A percentile compares a stretch with the other conserved stretches of the same genome.
Evolutionary conservation across 2,888 invertebrate species (phyloP).

Genomic region (Nesidiocoris tenuis): DNA sequence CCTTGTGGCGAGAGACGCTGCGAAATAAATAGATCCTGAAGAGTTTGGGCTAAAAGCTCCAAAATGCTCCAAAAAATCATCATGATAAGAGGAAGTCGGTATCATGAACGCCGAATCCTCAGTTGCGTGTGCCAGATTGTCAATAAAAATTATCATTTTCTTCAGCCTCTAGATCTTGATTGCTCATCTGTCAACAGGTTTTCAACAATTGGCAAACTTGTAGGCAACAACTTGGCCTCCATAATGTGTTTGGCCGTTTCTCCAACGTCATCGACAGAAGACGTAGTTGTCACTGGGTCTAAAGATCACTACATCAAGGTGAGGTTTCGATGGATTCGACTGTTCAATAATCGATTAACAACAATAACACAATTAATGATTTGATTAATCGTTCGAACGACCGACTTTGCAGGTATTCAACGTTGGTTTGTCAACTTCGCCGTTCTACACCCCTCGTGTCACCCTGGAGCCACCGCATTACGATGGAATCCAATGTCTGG

Average conservation of each 20-base stretch:
- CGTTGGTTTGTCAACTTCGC: conserved; percentile 6
- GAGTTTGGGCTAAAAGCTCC: too few species aligned
- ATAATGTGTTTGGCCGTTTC: conserved; percentile 77
- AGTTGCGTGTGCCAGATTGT: too few species aligned
- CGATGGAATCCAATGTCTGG: conserved; percentile 81
- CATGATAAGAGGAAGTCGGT: too few species aligned
- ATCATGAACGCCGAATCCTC: too few species aligned
- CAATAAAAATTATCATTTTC: too few species aligned
- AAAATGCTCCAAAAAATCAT: too few species aligned
- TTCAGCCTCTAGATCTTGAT: too few species aligned
- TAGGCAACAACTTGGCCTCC: conserved; percentile 77
- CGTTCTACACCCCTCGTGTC: conserved; percentile 57
- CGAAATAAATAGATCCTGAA: too few species aligned
- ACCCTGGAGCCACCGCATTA: conserved; percentile 83
- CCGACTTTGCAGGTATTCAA: conserved; percentile 59
- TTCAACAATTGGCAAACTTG: conserved; percentile 69
- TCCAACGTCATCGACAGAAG: conserved; percentile 59
- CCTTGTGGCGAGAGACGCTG: too few species aligned
- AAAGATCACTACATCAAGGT: conserved; percentile 83
- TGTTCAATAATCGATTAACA: too few species aligned
- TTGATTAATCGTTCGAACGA: too few species aligned
- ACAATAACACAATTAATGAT: too few species aligned
- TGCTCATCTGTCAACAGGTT: conserved; percentile 56
- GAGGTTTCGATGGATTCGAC: neutral
- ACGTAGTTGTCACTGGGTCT: conserved; percentile 74